phyloP scores from a whole-genome alignment of 2,888 invertebrate species.

The Loripinus fragilis region DNA sequence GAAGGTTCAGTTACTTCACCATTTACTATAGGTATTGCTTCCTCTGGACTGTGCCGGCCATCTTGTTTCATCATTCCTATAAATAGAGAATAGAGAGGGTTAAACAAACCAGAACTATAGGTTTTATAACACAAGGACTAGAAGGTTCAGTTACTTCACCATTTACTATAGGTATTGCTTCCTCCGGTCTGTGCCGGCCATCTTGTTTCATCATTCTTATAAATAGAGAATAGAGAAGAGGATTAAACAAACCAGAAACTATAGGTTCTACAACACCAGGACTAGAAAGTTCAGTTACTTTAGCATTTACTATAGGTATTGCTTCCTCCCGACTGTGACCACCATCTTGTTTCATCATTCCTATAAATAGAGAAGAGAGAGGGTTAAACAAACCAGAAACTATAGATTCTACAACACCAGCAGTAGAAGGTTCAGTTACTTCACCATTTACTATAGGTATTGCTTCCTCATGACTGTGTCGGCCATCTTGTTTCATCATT shows the following conservation, averaged over 20 bases:
- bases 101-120: constrained; percentile 4
- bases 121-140: constrained; percentile 9
- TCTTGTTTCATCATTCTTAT: background rate
- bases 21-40: background rate
- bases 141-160: constrained; percentile 8
- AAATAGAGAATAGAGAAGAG: constrained; percentile 1
- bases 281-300: constrained; percentile 6
- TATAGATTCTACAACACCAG: too few species aligned
- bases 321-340: background rate
- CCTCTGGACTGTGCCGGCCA: background rate
- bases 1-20: constrained; percentile 15
- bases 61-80: background rate
- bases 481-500: too few species aligned
- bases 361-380: too few species aligned
- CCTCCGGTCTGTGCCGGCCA: background rate
- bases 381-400: too few species aligned
- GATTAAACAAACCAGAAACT: background rate
- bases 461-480: too few species aligned
- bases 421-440: too few species aligned
- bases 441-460: too few species aligned
- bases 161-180: constrained; percentile 1
- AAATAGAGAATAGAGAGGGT: constrained; percentile 8
- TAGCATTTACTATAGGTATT: background rate
- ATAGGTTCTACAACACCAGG: constrained; percentile 3
- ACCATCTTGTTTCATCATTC: background rate